Evolutionary conservation across 53 echinoderm and acorn worm species (phyloP).

Genomic region (Echinarachnius parma): DNA sequence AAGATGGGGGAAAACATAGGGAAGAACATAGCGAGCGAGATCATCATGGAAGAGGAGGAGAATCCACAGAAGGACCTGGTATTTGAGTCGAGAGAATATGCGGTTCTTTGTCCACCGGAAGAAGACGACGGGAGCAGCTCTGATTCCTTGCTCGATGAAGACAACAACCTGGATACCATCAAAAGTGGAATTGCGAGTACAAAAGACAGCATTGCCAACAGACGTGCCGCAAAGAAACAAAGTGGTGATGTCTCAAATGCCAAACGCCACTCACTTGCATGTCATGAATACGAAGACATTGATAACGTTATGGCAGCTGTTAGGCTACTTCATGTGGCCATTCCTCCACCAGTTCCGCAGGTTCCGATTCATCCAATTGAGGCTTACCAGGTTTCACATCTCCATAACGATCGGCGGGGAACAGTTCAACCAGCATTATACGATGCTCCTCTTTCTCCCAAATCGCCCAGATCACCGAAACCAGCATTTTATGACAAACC

Average conservation of each 20-base stretch:
- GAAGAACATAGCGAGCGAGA: not conserved
- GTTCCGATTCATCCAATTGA: not conserved
- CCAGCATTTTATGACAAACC: too few relatives aligned
- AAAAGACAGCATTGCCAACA: not conserved
- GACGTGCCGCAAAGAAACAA: not conserved
- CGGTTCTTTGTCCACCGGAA: conserved; percentile 20
- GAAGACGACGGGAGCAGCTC: conserved; percentile 29
- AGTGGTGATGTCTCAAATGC: too few relatives aligned
- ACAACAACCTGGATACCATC: not conserved
- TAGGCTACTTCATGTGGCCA: not conserved
- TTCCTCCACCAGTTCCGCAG: too few relatives aligned
- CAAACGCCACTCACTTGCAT: not conserved
- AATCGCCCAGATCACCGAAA: too few relatives aligned
- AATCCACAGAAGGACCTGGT: not conserved
- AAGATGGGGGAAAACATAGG: not conserved
- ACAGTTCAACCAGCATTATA: conserved; percentile 5
- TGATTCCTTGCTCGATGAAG: not conserved
- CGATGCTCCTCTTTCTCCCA: conserved; percentile 21
- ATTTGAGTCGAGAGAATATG: too few relatives aligned
- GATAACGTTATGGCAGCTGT: conserved; percentile 17
- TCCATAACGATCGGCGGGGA: not conserved
- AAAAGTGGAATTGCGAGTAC: not conserved
- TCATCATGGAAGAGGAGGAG: not conserved
- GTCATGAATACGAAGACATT: conserved; percentile 30
- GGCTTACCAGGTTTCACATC: conserved; percentile 35